A percentile compares a stretch with the other conserved stretches of the same genome.
Evolutionary conservation across 2,888 invertebrate species (phyloP).

Genomic region (Drosophila kuntzei): DNA sequence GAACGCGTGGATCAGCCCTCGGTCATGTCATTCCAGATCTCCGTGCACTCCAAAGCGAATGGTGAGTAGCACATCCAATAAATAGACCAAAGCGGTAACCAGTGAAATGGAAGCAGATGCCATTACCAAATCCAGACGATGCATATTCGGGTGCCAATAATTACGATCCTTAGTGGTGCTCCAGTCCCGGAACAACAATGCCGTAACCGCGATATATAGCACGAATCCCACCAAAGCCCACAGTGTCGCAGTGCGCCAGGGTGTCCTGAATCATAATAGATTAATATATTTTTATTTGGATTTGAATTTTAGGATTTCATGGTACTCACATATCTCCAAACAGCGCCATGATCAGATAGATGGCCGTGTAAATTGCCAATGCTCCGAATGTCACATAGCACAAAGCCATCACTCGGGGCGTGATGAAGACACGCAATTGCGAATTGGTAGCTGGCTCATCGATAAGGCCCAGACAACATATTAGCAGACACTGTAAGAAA

Average conservation of each 20-base stretch:
- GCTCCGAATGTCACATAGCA: conserved; percentile 85
- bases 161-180: conserved; percentile 84
- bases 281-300: too few species aligned
- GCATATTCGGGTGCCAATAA: conserved; percentile 86
- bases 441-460: conserved; percentile 85
- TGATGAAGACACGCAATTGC: conserved; percentile 82
- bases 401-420: conserved; percentile 83
- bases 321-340: conserved; percentile 84
- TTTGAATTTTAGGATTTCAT: fast-evolving
- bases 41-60: conserved; percentile 84
- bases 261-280: conserved; percentile 63
- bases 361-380: conserved; percentile 82
- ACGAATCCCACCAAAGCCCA: conserved; percentile 83
- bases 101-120: conserved; percentile 83
- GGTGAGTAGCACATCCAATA: conserved; percentile 83
- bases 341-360: conserved; percentile 84
- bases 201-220: conserved; percentile 81
- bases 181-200: conserved; percentile 84
- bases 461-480: conserved; percentile 84
- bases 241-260: conserved; percentile 84
- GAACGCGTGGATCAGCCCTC: conserved; percentile 24
- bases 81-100: conserved; percentile 79
- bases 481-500: conserved; percentile 78
- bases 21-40: conserved; percentile 79
- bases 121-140: conserved; percentile 84